Evolutionary conservation across 1,140 invertebrate genomes (phyloP), one percentile per base, ranked within the genome.

Genomic region (Elymnias hypermnestra): DNA sequence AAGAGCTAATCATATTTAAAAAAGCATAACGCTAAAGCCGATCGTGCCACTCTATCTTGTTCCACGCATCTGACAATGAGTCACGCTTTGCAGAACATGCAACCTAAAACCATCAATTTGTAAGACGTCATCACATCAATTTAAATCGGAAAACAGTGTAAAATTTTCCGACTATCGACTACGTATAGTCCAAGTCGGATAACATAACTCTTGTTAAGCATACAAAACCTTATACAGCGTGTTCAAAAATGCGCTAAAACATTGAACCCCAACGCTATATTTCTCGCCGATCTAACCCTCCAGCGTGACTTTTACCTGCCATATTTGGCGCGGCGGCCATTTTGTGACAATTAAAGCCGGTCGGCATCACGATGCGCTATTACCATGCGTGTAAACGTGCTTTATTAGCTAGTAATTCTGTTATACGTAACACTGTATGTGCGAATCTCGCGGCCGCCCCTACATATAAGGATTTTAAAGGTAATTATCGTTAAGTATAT

Each of bases 321-420:
- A 64, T 71, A 73, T 71, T 64, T 55, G 67, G 68, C 26, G 14
- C 48, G 44, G 57, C 45, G 42, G 54, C 61, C 52, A 65, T 72
- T 68, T 66, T 61, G 65, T 61, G 70, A 73, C 70, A 71, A 71
- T 73, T 73, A 71, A 73, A 63, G 47, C 54, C 43, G 48, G 17
- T 46, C 42, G 22, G 46, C 49, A 63, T 72, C 70, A 70, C 70
- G 70, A 72, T 36, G 35, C 46, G 39, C 60, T 61, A 69, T 72
- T 67, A 64, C 63, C 63, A 63, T 67, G 58, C 58, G 60, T 43
- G 53, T 62, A 60, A 44, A 48, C 49, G 47, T 58, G 50, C 54
- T 69, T 66, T 72, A 66, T 72, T 64, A 54, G 49, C 38, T 43
- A 38, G 44, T 63, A 53, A 64, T 65, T 50, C 57, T 63, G 43